Evolutionary conservation across 2,888 invertebrate genomes (phyloP).

Genomic region (Eumacrocentrus americanus): DNA sequence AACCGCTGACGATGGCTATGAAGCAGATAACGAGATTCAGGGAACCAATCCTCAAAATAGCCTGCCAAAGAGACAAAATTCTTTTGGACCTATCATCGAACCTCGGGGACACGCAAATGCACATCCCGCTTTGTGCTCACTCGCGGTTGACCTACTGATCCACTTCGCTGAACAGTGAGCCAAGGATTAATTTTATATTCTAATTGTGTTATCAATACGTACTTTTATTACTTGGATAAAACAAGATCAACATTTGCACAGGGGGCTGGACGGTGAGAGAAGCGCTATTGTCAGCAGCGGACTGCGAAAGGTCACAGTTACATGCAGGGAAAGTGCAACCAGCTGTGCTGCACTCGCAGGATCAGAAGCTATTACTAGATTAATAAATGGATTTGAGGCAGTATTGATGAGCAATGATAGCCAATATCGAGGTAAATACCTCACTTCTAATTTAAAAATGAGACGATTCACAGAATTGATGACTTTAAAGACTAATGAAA

Average conservation of each 20-base stretch:
- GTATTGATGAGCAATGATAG: conserved; percentile 50
- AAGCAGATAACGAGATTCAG: conserved; percentile 69
- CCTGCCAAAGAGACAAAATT: conserved; percentile 40
- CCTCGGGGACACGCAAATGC: conserved; percentile 62
- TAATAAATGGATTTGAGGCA: conserved; percentile 58
- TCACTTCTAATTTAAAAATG: too few relatives aligned
- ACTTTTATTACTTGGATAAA: neutral
- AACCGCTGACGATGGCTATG: conserved; percentile 70
- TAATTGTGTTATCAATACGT: neutral
- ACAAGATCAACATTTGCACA: conserved; percentile 8
- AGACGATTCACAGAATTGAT: too few relatives aligned
- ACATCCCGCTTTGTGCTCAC: conserved; percentile 68
- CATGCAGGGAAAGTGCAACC: conserved; percentile 59
- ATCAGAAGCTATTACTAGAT: conserved; percentile 55
- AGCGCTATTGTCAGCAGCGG: conserved; percentile 50
- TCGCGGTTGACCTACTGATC: conserved; percentile 67
- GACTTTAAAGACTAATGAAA: too few relatives aligned
- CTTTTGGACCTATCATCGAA: conserved; percentile 50
- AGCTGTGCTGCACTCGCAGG: conserved; percentile 61
- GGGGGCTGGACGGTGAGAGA: conserved; percentile 40
- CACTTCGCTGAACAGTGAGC: conserved; percentile 66
- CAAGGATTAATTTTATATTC: conserved; percentile 4
- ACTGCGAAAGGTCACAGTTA: conserved; percentile 55
- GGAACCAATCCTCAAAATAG: conserved; percentile 35
- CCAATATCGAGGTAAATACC: conserved; percentile 55